Evolutionary conservation across 53 echinoderm and acorn worm species (phyloP).

Genomic region (Astropecten irregularis): DNA sequence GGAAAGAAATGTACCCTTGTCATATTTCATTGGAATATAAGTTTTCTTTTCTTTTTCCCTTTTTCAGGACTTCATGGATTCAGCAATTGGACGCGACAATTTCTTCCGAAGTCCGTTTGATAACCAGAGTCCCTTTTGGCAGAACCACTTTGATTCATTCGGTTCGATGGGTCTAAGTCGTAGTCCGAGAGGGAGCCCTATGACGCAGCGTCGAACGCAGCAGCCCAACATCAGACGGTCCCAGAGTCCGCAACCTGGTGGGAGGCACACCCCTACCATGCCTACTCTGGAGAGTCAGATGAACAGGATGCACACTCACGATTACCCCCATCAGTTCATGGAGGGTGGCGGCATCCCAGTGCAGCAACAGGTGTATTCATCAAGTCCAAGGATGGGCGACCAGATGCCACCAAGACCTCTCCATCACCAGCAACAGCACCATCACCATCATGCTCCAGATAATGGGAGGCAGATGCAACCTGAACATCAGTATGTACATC

Average conservation of each 20-base stretch:
- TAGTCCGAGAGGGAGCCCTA: slow-evolving; percentile 44
- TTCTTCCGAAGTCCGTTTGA: slow-evolving; percentile 43
- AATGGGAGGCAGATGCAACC: background rate
- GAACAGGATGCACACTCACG: slow-evolving; percentile 21
- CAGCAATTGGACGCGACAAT: slow-evolving; percentile 33
- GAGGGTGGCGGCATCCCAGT: background rate
- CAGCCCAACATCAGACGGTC: slow-evolving; percentile 11
- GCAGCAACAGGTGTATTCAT: slow-evolving; percentile 23
- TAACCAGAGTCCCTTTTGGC: slow-evolving; percentile 20
- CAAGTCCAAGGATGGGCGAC: slow-evolving; percentile 13
- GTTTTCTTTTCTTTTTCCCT: background rate
- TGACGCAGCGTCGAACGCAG: slow-evolving; percentile 11
- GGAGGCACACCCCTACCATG: slow-evolving; percentile 24
- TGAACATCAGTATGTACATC: background rate
- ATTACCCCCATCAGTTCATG: background rate
- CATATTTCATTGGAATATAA: too few species aligned
- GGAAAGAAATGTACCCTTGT: too few species aligned
- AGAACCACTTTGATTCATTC: slow-evolving; percentile 13
- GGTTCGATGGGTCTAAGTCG: slow-evolving; percentile 4
- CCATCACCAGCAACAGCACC: background rate
- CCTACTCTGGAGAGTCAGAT: slow-evolving; percentile 28
- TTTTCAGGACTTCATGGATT: slow-evolving; percentile 41
- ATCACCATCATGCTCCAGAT: slow-evolving; percentile 9
- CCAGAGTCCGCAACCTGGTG: slow-evolving; percentile 25
- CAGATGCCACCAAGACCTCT: background rate